These are phyloP conservation scores for Sesamia nonagrioides DNA, from an alignment of 1,140 invertebrate species.

Conservation along the genomic window DNA sequence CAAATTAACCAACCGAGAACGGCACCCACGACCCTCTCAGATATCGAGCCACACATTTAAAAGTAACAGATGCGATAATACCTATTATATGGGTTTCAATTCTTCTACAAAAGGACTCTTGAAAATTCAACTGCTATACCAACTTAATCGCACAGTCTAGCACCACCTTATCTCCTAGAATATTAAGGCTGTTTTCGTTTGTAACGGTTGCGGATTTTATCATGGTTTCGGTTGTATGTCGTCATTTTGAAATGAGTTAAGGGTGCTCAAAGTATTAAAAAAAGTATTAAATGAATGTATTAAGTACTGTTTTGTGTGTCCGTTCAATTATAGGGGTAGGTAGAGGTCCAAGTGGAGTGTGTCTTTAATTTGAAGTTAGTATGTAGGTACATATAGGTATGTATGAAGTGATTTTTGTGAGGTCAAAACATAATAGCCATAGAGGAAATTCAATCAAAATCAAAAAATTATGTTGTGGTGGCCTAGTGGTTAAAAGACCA, in stretches of 20 bases:
- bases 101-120: neutral
- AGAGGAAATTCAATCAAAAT: too few relatives aligned
- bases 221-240: neutral
- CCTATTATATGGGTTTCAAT: conserved; percentile 28
- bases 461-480: too few relatives aligned
- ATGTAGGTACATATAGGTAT: too few relatives aligned
- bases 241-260: neutral
- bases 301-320: conserved; percentile 20
- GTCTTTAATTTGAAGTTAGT: neutral
- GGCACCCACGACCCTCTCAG: neutral
- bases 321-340: conserved; percentile 16
- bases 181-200: neutral
- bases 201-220: neutral
- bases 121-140: neutral
- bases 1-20: neutral
- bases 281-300: conserved; percentile 12
- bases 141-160: neutral
- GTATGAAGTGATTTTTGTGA: too few relatives aligned
- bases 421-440: too few relatives aligned
- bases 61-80: conserved; percentile 19
- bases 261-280: conserved; percentile 9
- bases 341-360: neutral
- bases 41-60: neutral
- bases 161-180: neutral
- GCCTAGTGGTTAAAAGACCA: too few relatives aligned